Percentiles rank a stretch among this genome's conserved stretches.
phyloP scores from a whole-genome alignment of 2,797 vertebrate genomes.

The Lacerta agilis region DNA sequence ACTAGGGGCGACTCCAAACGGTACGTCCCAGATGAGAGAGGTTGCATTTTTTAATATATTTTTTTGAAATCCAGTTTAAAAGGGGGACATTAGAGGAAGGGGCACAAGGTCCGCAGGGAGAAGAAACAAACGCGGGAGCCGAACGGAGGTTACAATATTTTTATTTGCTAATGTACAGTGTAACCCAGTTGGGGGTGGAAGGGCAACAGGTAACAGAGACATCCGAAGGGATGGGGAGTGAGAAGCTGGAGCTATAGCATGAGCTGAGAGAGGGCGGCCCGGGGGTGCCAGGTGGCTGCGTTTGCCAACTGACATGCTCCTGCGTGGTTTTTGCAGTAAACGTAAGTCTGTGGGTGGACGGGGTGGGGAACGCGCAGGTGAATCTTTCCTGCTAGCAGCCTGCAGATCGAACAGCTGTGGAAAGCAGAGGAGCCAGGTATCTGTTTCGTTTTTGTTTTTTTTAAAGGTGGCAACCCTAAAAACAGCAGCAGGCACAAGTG shows the following conservation, averaged over 20 bases:
- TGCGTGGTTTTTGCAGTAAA: background rate
- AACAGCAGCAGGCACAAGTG: background rate
- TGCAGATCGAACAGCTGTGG: background rate
- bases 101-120: background rate
- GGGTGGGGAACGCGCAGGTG: background rate
- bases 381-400: too few species aligned
- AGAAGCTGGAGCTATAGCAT: background rate
- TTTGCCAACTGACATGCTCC: background rate
- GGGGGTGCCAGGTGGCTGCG: too few species aligned
- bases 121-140: background rate
- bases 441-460: background rate
- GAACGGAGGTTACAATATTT: constrained; percentile 7
- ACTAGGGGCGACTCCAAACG: background rate
- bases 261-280: accelerated
- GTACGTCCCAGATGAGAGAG: too few species aligned
- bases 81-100: background rate
- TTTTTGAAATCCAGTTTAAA: background rate
- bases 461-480: background rate
- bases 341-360: background rate
- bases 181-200: background rate
- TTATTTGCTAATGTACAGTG: constrained; percentile 36
- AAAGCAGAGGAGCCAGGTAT: background rate
- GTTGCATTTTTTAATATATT: background rate
- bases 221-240: background rate
- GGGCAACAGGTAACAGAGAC: constrained; percentile 9